Percentiles rank a stretch among this genome's conserved stretches.
phyloP scores from a whole-genome alignment of 2,888 invertebrate genomes.

The Acanthosepion pharaonis region DNA sequence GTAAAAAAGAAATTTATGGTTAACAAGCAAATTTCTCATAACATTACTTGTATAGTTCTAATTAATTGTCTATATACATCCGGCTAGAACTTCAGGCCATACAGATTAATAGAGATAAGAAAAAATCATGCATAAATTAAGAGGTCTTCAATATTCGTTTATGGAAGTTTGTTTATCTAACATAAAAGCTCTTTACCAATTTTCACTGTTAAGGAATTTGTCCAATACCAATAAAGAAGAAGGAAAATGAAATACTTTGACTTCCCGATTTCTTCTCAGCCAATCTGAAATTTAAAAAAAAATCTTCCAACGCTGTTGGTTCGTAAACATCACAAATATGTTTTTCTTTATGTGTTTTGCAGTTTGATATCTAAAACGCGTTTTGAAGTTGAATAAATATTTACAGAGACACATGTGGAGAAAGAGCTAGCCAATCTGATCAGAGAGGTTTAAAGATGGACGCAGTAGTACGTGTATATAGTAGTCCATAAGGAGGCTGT shows the following conservation, averaged over 20 bases:
- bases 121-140: neutral
- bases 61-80: neutral
- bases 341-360: neutral
- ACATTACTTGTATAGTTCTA: neutral
- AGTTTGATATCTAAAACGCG: neutral
- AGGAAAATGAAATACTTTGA: neutral
- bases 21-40: neutral
- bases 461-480: neutral
- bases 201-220: neutral
- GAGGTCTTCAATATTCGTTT: neutral
- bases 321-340: conserved; percentile 9
- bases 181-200: neutral
- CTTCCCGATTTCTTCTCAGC: neutral
- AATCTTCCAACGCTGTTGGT: neutral
- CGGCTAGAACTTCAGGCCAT: neutral
- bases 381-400: conserved; percentile 6
- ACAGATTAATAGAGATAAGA: neutral
- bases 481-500: no score
- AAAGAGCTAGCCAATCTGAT: neutral
- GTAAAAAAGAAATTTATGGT: no score
- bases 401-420: neutral
- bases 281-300: neutral
- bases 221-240: neutral
- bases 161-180: neutral
- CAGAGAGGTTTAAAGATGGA: neutral